Evolutionary conservation across 2,113 vertebrate genomes (phyloP), one percentile per base, ranked within the genome.

Genomic region (Castor canadensis): DNA sequence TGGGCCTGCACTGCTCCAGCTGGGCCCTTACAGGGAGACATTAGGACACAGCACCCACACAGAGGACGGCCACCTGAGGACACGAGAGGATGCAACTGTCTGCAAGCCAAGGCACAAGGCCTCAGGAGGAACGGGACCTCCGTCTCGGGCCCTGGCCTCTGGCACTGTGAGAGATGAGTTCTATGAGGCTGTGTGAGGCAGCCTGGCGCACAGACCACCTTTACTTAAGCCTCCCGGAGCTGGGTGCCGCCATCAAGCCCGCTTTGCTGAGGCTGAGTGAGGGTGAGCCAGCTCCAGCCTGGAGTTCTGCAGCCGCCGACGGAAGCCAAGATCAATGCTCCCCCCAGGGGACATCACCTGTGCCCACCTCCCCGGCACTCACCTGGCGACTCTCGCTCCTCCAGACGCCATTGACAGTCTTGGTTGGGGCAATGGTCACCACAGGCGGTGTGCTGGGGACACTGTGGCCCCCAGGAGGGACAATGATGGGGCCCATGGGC

Each of bases 361-460:
- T 1, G 20, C 20, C 82, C 24, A 16, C 5, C 22, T 22, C 38
- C 30, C 38, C 24, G 22, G 24, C 35, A n/a, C 96, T 66, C 98
- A 99, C 99, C 99, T 99, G 99, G 45, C 99, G 99, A 95, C 99
- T 98, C 96, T 99, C 99, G 3, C 98, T 99, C 97, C 99, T 99
- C 99, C 99, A 99, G 71, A 99, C 98, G 69, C 99, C 99, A 38
- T 99, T 99, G 98, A 99, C 99, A 0, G 99, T 99, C 98, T 99
- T 99, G 54, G 99, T 99, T 24, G 99, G 99, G 95, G 99, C 99
- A 47, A 99, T 99, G 98, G 99, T 99, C 97, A 99, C 99, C 62
- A 99, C 99, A 0, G 99, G 99, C 1, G 99, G 99, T 0, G 99
- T 99, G 98, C 99, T 99, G 98, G 99, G 99, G 98, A 99, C 99